phyloP scores from a whole-genome alignment of 2,888 invertebrate genomes.

The Ashinkailepas kermadecensis region DNA sequence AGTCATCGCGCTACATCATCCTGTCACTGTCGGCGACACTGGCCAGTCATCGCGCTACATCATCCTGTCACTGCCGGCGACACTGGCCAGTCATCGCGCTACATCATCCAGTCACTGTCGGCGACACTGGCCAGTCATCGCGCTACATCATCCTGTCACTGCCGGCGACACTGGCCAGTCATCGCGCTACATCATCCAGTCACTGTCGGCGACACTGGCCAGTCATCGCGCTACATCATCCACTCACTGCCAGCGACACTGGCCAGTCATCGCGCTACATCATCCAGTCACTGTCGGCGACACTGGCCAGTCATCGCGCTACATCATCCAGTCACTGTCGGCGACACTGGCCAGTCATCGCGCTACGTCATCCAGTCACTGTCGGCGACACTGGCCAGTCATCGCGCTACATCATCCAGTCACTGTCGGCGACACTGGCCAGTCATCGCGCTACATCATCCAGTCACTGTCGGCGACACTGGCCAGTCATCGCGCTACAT shows the following conservation, averaged over 20 bases:
- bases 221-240: not conserved
- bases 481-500: not conserved
- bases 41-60: not conserved
- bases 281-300: no score
- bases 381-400: not conserved
- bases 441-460: not conserved
- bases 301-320: not conserved
- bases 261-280: not conserved
- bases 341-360: not conserved
- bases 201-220: not conserved
- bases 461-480: not conserved
- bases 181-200: not conserved
- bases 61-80: not conserved
- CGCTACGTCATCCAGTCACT: not conserved
- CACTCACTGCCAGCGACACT: not conserved
- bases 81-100: not conserved
- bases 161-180: no score
- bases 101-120: not conserved
- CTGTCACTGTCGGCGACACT: not conserved
- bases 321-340: not conserved
- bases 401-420: no score
- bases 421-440: not conserved
- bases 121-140: not conserved
- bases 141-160: not conserved
- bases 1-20: not conserved